Conservation (phyloP, 2,113 vertebrate species). For the Terrapene triunguis region DNA sequence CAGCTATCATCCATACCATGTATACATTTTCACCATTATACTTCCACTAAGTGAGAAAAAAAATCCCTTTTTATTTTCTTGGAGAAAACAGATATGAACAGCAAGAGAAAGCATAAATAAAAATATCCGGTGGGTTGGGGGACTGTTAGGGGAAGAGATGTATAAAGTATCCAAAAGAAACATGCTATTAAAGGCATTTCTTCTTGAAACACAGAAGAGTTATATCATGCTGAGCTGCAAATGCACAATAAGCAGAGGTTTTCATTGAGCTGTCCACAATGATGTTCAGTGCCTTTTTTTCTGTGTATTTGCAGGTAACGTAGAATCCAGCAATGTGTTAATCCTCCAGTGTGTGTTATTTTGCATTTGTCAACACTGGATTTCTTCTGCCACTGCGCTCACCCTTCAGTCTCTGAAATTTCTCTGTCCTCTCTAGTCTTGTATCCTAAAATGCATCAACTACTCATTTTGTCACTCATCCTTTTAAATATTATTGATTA, state of each 20-base stretch:
- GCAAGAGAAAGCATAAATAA: background rate
- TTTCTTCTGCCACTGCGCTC: background rate
- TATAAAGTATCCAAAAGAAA: background rate
- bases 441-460: background rate
- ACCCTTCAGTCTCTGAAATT: background rate
- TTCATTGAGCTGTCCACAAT: background rate
- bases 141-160: background rate
- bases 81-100: background rate
- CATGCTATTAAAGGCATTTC: background rate
- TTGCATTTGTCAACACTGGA: background rate
- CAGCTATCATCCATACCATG: conserved; percentile 52
- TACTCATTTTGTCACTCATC: background rate
- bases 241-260: background rate
- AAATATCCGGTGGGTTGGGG: background rate
- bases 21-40: conserved; percentile 23
- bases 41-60: background rate
- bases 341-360: background rate
- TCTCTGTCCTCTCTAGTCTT: background rate
- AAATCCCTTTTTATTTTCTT: background rate
- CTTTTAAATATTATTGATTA: background rate
- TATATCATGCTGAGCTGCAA: background rate
- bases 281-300: background rate
- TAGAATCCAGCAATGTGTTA: background rate
- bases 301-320: background rate
- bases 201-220: background rate